Conservation (phyloP, 2,113 vertebrate species). For the Corythornis madagascariensis region DNA sequence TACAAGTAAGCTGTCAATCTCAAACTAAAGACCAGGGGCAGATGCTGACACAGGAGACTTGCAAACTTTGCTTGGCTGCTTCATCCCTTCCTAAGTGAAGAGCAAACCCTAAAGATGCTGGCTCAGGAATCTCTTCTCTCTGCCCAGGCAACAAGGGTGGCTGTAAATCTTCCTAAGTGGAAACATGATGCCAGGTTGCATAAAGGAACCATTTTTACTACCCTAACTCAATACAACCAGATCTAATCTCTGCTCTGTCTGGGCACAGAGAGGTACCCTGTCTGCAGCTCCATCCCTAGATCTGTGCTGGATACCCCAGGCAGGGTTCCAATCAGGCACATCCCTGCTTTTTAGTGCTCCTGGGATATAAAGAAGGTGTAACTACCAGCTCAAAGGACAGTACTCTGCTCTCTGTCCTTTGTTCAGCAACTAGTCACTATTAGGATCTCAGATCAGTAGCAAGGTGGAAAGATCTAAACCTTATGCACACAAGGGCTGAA, state of each 20-base stretch:
- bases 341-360: background rate
- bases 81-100: background rate
- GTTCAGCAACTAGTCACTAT: background rate
- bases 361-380: background rate
- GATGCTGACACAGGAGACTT: background rate
- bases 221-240: background rate
- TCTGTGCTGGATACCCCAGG: background rate
- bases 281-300: background rate
- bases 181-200: background rate
- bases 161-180: background rate
- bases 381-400: background rate
- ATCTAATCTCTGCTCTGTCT: background rate
- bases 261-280: background rate
- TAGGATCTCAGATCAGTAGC: background rate
- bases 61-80: background rate
- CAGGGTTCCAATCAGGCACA: background rate
- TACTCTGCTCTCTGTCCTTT: background rate
- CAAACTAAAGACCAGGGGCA: background rate
- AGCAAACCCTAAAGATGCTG: background rate
- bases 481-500: background rate
- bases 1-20: background rate
- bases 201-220: background rate
- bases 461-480: background rate
- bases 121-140: background rate
- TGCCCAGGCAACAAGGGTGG: background rate